Evolutionary conservation across 2,113 vertebrate genomes (phyloP), one percentile per base, ranked within the genome.

Genomic region (Panurus biarmicus): DNA sequence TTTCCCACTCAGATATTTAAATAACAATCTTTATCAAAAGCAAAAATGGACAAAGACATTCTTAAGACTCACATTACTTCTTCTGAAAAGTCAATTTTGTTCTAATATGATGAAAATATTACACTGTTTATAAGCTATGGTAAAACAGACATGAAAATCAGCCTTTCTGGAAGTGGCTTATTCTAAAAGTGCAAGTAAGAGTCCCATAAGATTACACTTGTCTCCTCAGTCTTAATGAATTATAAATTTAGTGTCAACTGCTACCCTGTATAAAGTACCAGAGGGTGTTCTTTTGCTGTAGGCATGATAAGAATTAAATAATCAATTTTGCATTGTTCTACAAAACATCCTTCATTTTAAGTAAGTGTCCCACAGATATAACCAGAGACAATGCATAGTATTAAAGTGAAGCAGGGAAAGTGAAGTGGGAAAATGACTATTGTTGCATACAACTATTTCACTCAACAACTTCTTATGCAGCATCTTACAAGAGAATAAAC

Each of bases 401-500:
- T 22, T 80, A 84, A 67, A 71, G 28, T 35, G 51, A 88, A 79
- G 19, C 10, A 71, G 31, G 65, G 29, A 20, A 67, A 82, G 22
- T 62, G 64, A 64, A 76, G 29, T n/a, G 48, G 20, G 28, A 77
- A 91, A 42, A 72, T 40, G 0, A 61, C 45, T 75, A 25, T 33
- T 10, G 33, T 38, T 83, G 38, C 33, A 64, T 70, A 71, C 81
- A 87, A 25, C 28, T 62, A 79, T 65, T 96, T 89, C 23, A 36
- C 10, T 89, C 36, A 60, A 67, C 25, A 66, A 85, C 75, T 73
- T 87, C 69, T 87, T 89, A 42, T 69, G 23, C 95, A 98, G 97
- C 96, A 91, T 54, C 97, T 72, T 98, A 97, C 80, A 96, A 89
- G 87, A 96, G 20, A 81, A 98, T 98, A 95, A 90, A 91, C 26